These are phyloP conservation scores for Campopleginae sp. DNA, from an alignment of 2,888 invertebrate genomes.

Conservation along the genomic window DNA sequence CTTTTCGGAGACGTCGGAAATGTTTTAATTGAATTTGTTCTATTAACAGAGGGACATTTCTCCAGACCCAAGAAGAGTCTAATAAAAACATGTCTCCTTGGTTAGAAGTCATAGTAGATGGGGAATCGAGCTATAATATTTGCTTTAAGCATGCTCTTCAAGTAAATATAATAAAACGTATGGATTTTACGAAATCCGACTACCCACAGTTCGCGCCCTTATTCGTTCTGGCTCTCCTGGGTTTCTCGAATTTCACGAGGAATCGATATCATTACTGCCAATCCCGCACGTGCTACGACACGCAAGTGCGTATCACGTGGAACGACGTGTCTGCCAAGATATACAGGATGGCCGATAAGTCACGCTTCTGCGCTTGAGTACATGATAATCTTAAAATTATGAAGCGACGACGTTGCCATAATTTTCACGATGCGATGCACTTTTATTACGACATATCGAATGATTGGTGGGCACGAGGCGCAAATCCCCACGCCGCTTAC, in stretches of 20 bases:
- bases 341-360: constrained; percentile 7
- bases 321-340: not conserved
- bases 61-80: too few relatives aligned
- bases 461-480: not conserved
- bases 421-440: not conserved
- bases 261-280: constrained; percentile 70
- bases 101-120: constrained; percentile 19
- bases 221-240: constrained; percentile 21
- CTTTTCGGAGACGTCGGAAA: not conserved
- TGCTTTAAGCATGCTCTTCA: constrained; percentile 5
- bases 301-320: constrained; percentile 67
- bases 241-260: constrained; percentile 71
- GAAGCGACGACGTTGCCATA: not conserved
- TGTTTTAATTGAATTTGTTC: not conserved
- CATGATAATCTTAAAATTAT: not conserved
- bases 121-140: constrained; percentile 24
- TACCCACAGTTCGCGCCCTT: constrained; percentile 9
- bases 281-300: constrained; percentile 65
- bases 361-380: not conserved
- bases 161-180: constrained; percentile 44
- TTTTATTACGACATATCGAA: not conserved
- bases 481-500: not conserved
- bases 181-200: constrained; percentile 21
- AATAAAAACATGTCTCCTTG: not conserved
- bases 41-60: not conserved